Conservation (phyloP, 1,140 invertebrate species). For the Aphidius gifuensis region DNA sequence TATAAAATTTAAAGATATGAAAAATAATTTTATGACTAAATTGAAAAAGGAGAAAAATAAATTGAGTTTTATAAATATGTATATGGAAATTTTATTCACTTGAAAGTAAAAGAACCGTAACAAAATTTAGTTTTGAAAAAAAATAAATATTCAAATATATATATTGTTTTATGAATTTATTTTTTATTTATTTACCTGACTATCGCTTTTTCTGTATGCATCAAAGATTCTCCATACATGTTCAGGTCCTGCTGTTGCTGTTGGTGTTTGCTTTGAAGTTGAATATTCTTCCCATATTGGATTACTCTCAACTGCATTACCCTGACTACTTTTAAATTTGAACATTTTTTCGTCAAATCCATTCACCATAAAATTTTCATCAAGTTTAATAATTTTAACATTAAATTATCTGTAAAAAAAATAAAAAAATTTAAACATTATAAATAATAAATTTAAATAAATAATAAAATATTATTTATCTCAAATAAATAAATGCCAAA, state of each 20-base stretch:
- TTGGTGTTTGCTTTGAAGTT: conserved; percentile 79
- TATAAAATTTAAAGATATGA: no score
- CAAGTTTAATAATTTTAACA: background rate
- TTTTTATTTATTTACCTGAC: conserved; percentile 69
- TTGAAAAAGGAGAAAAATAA: no score
- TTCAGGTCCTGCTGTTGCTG: conserved; percentile 85
- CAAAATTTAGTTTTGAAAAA: background rate
- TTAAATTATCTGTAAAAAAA: conserved; percentile 1
- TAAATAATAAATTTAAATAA: no score
- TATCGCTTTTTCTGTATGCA: conserved; percentile 82
- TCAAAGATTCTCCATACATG: conserved; percentile 92
- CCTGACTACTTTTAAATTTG: conserved; percentile 68
- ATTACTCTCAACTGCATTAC: conserved; percentile 71
- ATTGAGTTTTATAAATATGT: no score
- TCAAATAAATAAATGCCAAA: no score
- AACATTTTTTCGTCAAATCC: conserved; percentile 62
- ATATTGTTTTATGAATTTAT: background rate
- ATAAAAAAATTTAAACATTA: background rate
- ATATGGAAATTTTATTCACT: conserved; percentile 14
- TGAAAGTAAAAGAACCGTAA: background rate
- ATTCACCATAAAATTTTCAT: conserved; percentile 23
- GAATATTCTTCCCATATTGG: conserved; percentile 87
- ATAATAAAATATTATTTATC: no score
- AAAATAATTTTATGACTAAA: no score
- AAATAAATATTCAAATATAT: no score